Conservation (phyloP, 2,113 vertebrate genomes). For the Numida meleagris region DNA sequence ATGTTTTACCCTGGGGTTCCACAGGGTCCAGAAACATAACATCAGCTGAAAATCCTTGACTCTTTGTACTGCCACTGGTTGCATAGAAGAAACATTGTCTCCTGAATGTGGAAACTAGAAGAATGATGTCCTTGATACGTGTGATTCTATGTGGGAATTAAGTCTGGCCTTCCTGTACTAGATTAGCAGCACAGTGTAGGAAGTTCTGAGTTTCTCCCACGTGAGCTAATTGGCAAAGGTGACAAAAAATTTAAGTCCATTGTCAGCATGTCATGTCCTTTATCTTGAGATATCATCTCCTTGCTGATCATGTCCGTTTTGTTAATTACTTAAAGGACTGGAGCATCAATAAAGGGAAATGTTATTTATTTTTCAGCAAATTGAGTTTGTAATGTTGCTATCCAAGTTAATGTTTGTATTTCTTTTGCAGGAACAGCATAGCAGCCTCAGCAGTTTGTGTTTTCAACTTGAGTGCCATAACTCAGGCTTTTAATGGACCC, state of each 20-base stretch:
- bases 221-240: background rate
- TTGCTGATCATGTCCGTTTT: background rate
- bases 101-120: background rate
- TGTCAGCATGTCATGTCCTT: background rate
- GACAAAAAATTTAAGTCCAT: background rate
- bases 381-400: background rate
- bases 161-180: background rate
- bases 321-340: background rate
- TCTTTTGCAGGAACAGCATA: constrained; percentile 90
- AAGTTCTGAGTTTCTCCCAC: background rate
- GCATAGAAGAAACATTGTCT: background rate
- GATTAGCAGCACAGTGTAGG: background rate
- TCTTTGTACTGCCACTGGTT: background rate
- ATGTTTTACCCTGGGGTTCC: background rate
- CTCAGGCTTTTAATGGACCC: constrained; percentile 92
- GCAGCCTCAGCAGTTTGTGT: constrained; percentile 95
- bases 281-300: background rate
- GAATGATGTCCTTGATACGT: background rate
- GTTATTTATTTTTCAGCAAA: background rate
- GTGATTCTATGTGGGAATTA: background rate
- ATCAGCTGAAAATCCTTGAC: background rate
- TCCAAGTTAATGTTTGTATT: background rate
- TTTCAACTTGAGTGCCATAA: constrained; percentile 95
- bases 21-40: background rate
- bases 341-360: background rate